phyloP scores from a whole-genome alignment of 2,797 vertebrate genomes.

The Peromyscus melanophrys region DNA sequence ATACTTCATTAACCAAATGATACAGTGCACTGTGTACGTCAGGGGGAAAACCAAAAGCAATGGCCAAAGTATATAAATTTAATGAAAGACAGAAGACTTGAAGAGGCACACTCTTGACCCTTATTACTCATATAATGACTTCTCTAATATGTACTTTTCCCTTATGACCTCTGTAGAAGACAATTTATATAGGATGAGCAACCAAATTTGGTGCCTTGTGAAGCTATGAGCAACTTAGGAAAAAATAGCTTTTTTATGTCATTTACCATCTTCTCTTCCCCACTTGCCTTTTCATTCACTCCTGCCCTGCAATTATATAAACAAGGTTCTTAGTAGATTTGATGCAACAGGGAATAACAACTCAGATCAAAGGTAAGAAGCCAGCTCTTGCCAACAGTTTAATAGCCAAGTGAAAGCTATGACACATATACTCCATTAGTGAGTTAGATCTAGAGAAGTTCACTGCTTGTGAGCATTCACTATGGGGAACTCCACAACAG shows the following conservation, averaged over 20 bases:
- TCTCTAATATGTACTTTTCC: neutral
- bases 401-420: neutral
- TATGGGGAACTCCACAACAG: neutral
- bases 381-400: neutral
- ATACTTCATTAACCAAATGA: neutral
- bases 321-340: neutral
- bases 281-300: neutral
- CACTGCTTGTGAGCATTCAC: neutral
- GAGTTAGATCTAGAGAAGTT: neutral
- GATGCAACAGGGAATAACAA: neutral
- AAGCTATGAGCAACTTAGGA: neutral
- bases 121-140: neutral
- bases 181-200: neutral
- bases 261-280: neutral
- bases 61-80: neutral
- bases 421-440: neutral
- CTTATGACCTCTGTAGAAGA: neutral
- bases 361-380: neutral
- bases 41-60: neutral
- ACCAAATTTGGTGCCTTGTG: neutral
- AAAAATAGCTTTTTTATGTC: neutral
- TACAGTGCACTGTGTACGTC: rapidly evolving
- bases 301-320: neutral
- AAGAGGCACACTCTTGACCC: neutral
- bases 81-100: neutral